phyloP scores from a whole-genome alignment of 2,888 invertebrate genomes.

The Mimas tiliae region DNA sequence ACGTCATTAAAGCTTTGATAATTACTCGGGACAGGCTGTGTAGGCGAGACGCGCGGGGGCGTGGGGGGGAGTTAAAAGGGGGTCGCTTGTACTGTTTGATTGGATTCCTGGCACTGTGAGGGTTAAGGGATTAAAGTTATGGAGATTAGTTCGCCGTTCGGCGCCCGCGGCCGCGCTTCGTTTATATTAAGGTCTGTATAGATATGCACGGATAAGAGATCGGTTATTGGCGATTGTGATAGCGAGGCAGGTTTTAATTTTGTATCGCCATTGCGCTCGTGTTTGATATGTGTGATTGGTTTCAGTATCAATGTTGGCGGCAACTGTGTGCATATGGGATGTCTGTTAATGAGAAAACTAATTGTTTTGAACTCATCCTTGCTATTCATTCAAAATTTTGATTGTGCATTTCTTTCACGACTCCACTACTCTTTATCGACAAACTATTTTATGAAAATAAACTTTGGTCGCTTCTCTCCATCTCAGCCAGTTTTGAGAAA shows the following conservation, averaged over 20 bases:
- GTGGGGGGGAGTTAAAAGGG: constrained; percentile 51
- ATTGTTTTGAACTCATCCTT: neutral
- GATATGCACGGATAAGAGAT: constrained; percentile 81
- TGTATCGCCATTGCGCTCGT: constrained; percentile 50
- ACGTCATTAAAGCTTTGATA: constrained; percentile 86
- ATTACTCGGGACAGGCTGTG: constrained; percentile 86
- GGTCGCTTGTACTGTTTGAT: constrained; percentile 83
- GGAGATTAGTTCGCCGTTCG: constrained; percentile 84
- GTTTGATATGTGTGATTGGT: constrained; percentile 60
- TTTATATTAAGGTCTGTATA: constrained; percentile 83
- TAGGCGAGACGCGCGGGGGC: constrained; percentile 65
- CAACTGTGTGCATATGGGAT: neutral
- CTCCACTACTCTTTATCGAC: no score
- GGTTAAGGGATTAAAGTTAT: constrained; percentile 85
- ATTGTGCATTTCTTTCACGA: neutral
- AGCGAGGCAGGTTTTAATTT: constrained; percentile 78
- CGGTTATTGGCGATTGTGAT: constrained; percentile 83
- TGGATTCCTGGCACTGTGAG: constrained; percentile 83
- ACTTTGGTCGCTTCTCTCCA: no score
- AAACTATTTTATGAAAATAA: no score
- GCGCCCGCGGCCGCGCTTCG: constrained; percentile 82
- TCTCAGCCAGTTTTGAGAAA: no score
- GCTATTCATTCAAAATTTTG: neutral
- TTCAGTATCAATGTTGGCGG: constrained; percentile 39
- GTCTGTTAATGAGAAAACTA: constrained; percentile 5